Evolutionary conservation across 2,888 invertebrate species (phyloP).

Genomic region (Xestia c-nigrum): DNA sequence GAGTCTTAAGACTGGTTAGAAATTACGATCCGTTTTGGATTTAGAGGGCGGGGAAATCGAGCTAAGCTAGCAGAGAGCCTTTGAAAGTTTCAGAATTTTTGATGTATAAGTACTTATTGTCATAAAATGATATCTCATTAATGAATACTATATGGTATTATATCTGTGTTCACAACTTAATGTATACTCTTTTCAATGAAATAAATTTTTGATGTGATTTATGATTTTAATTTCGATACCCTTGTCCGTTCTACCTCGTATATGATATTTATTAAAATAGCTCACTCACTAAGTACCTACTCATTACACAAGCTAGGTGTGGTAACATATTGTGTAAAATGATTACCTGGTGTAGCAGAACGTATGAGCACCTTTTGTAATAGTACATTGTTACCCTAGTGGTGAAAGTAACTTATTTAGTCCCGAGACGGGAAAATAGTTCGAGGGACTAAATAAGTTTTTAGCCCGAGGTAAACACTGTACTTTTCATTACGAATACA

Average conservation of each 20-base stretch:
- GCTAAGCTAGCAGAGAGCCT: slow-evolving; percentile 17
- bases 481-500: too few relatives aligned
- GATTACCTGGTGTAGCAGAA: neutral
- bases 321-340: neutral
- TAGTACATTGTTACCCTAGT: too few relatives aligned
- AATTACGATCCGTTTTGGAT: slow-evolving; percentile 29
- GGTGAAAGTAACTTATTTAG: too few relatives aligned
- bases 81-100: slow-evolving; percentile 17
- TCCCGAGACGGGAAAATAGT: too few relatives aligned
- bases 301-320: neutral
- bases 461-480: too few relatives aligned
- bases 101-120: slow-evolving; percentile 2
- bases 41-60: slow-evolving; percentile 1
- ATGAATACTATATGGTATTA: slow-evolving; percentile 15
- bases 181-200: slow-evolving; percentile 40
- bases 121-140: slow-evolving; percentile 29
- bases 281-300: neutral
- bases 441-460: too few relatives aligned
- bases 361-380: too few relatives aligned
- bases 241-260: too few relatives aligned
- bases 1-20: slow-evolving; percentile 43
- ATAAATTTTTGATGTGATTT: slow-evolving; percentile 39
- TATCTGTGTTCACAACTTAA: slow-evolving; percentile 39
- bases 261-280: slow-evolving; percentile 8
- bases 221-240: slow-evolving; percentile 16